phyloP scores from a whole-genome alignment of 1,140 invertebrate genomes.

The Stenopsyche tienmushanensis region DNA sequence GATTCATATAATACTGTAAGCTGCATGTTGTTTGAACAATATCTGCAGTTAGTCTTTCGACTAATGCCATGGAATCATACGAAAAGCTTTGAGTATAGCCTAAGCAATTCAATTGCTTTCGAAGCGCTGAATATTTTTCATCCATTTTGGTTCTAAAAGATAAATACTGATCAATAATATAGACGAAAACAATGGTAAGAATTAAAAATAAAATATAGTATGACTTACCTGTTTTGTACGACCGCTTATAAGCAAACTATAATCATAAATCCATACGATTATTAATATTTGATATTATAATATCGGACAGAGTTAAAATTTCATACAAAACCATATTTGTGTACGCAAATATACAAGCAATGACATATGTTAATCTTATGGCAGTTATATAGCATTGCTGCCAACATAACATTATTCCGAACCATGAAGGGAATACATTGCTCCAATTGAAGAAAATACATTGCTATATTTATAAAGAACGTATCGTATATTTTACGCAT shows the following conservation, averaged over 20 bases:
- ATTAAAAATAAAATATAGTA: neutral
- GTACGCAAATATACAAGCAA: no score
- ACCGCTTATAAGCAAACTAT: no score
- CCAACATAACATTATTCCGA: no score
- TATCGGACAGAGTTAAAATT: neutral
- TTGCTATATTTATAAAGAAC: no score
- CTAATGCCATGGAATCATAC: constrained; percentile 69
- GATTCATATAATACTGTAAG: constrained; percentile 74
- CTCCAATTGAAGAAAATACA: no score
- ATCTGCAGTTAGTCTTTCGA: constrained; percentile 73
- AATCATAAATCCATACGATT: no score
- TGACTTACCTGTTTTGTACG: neutral
- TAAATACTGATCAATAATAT: neutral
- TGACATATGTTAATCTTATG: no score
- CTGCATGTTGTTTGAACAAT: constrained; percentile 76
- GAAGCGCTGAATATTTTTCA: constrained; percentile 54
- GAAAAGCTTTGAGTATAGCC: constrained; percentile 74
- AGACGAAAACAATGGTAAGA: neutral
- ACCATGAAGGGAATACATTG: no score
- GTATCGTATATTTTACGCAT: no score
- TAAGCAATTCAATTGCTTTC: constrained; percentile 65
- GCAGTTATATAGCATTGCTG: no score
- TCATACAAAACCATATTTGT: neutral
- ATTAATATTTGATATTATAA: neutral
- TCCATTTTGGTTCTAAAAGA: constrained; percentile 42